Evolutionary conservation across 92 coral and sea anemone genomes (phyloP).

Genomic region (Phymanthus crucifer): DNA sequence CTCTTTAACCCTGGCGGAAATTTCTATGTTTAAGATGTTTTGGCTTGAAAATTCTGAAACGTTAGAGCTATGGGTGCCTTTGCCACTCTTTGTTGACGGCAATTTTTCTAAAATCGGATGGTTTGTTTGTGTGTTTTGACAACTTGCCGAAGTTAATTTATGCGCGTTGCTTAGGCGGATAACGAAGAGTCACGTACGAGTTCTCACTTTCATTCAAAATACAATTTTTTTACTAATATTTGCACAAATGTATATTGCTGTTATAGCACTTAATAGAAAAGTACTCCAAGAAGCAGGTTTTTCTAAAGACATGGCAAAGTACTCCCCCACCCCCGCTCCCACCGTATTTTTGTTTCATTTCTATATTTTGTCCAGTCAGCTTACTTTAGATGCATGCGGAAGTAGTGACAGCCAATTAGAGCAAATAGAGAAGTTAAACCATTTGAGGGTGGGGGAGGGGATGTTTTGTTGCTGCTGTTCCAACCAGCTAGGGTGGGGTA

Average conservation of each 20-base stretch:
- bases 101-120: background rate
- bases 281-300: too few species aligned
- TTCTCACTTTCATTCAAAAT: background rate
- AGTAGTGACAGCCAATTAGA: background rate
- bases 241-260: background rate
- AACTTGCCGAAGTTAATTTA: background rate
- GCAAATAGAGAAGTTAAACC: background rate
- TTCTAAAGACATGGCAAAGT: too few species aligned
- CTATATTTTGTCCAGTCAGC: background rate
- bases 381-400: background rate
- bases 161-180: constrained; percentile 4
- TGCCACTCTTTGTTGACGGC: background rate
- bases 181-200: background rate
- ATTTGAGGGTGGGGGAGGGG: background rate
- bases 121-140: constrained; percentile 6
- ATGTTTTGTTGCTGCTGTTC: background rate
- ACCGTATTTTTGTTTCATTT: background rate
- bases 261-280: background rate
- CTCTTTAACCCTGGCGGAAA: background rate
- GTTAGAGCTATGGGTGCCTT: background rate
- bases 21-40: background rate
- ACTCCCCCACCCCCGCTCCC: too few species aligned
- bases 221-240: background rate
- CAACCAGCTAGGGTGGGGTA: background rate
- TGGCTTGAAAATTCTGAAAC: background rate